Conservation (phyloP, 2,113 vertebrate species). For the Acrocephalus arundinaceus region DNA sequence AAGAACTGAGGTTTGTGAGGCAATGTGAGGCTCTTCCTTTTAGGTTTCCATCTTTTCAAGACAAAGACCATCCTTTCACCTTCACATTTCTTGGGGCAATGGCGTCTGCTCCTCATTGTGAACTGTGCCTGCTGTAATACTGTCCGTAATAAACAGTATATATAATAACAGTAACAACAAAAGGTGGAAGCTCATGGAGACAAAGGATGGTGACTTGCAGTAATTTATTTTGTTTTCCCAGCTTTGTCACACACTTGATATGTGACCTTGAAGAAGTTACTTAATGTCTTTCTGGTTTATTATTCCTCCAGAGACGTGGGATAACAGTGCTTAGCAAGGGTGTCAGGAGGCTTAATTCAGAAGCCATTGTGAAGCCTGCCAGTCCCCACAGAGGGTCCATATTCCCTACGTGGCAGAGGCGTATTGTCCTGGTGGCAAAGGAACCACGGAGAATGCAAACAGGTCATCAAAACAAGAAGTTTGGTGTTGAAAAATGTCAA, state of each 20-base stretch:
- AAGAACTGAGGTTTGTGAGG: background rate
- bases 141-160: background rate
- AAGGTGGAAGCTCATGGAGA: conserved; percentile 35
- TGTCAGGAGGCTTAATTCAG: background rate
- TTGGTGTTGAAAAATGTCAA: background rate
- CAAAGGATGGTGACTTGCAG: background rate
- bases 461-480: conserved; percentile 12
- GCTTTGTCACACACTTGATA: conserved; percentile 25
- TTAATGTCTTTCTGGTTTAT: conserved; percentile 28
- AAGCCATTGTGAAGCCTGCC: background rate
- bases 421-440: background rate
- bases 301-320: background rate
- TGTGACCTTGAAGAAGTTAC: conserved; percentile 24
- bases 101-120: background rate
- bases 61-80: background rate
- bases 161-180: conserved; percentile 24
- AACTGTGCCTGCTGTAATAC: background rate
- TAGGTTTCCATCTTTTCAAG: background rate
- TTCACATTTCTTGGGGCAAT: background rate
- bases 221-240: conserved; percentile 27
- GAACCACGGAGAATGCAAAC: fast-evolving
- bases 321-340: background rate
- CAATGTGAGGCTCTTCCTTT: background rate
- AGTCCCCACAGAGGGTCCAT: background rate
- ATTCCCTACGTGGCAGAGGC: background rate